Evolutionary conservation across 2,888 invertebrate genomes (phyloP).

Genomic region (Ceramica pisi): DNA sequence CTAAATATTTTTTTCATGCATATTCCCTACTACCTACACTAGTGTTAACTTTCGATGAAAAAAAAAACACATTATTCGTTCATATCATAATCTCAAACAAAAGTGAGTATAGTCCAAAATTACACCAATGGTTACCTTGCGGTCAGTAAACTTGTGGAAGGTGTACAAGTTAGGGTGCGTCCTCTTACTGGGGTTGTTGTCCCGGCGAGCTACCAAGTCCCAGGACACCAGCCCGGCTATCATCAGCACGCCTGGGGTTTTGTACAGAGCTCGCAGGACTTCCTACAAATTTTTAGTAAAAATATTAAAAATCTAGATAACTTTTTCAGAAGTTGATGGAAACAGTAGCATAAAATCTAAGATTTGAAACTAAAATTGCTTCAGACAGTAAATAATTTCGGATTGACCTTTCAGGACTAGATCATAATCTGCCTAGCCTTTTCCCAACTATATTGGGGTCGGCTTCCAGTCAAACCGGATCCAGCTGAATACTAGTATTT

Average conservation of each 20-base stretch:
- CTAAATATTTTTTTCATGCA: too few relatives aligned
- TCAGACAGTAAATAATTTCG: neutral
- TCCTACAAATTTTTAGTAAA: slow-evolving; percentile 77
- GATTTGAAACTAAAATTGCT: neutral
- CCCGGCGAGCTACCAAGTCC: slow-evolving; percentile 96
- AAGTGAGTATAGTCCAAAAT: too few relatives aligned
- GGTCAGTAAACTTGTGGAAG: slow-evolving; percentile 95
- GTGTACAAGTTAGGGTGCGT: slow-evolving; percentile 94
- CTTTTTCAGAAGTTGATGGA: neutral
- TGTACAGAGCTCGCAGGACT: slow-evolving; percentile 92
- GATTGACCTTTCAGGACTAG: neutral
- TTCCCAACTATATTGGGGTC: too few relatives aligned
- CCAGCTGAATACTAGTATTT: too few relatives aligned
- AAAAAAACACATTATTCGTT: too few relatives aligned
- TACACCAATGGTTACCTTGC: slow-evolving; percentile 79
- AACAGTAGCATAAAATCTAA: neutral
- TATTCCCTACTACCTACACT: too few relatives aligned
- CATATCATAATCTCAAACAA: too few relatives aligned
- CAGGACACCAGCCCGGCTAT: slow-evolving; percentile 97
- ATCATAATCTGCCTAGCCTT: too few relatives aligned
- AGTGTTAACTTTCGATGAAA: too few relatives aligned
- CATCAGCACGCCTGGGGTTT: slow-evolving; percentile 93
- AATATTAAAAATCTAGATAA: too few relatives aligned
- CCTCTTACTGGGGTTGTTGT: slow-evolving; percentile 93
- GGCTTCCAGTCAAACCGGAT: too few relatives aligned